phyloP scores from a whole-genome alignment of 2,797 vertebrate genomes.

The Cheracebus regulus region DNA sequence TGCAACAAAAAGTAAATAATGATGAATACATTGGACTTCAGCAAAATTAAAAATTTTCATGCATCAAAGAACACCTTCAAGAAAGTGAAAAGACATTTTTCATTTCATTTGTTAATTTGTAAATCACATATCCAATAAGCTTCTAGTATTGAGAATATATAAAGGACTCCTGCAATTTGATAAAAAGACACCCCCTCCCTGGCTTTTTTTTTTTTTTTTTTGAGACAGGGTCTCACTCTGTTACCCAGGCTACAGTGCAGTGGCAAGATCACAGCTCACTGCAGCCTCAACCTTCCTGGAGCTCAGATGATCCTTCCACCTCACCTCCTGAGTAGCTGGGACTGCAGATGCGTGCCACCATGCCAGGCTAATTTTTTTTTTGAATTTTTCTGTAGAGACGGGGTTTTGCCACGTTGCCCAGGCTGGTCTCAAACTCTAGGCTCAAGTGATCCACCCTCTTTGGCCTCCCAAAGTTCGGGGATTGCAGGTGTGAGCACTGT shows the following conservation, averaged over 20 bases:
- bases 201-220: neutral
- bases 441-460: neutral
- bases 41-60: slow-evolving; percentile 10
- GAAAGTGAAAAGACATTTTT: neutral
- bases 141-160: slow-evolving; percentile 9
- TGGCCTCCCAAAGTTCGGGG: neutral
- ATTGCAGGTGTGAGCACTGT: neutral
- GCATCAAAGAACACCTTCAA: neutral
- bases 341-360: neutral
- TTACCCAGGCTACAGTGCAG: neutral
- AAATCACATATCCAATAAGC: neutral
- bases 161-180: slow-evolving; percentile 1
- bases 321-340: neutral
- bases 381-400: neutral
- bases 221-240: neutral
- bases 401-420: neutral
- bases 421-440: neutral
- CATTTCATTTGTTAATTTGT: neutral
- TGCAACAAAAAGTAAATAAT: slow-evolving; percentile 4
- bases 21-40: neutral
- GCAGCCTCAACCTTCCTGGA: neutral
- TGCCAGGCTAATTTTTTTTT: neutral
- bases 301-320: neutral
- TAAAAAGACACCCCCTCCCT: neutral
- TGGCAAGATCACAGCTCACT: neutral